A percentile compares a stretch with the other conserved stretches of the same genome.
Conservation (phyloP, 2,888 invertebrate genomes). For the Troides helena region DNA sequence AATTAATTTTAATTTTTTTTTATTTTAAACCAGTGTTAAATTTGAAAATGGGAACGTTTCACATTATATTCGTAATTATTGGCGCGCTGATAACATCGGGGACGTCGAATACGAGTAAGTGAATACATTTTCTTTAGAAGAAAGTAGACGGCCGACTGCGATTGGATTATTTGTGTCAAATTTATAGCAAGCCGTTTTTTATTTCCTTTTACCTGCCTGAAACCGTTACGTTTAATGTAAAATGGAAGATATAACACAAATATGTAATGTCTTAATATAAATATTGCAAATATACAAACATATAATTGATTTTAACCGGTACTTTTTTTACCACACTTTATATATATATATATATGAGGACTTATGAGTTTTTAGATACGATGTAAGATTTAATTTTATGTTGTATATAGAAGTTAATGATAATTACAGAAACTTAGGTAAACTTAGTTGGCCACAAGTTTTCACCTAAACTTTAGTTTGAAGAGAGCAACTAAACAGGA, state of each 20-base stretch:
- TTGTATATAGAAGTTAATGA: too few relatives aligned
- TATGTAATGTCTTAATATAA: neutral
- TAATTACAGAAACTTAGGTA: too few relatives aligned
- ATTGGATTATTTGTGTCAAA: conserved; percentile 36
- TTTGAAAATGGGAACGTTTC: conserved; percentile 55
- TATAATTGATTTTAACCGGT: too few relatives aligned
- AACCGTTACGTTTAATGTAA: conserved; percentile 22
- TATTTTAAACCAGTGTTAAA: conserved; percentile 27
- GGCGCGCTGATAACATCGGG: conserved; percentile 55
- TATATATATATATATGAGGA: too few relatives aligned
- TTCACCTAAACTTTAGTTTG: too few relatives aligned
- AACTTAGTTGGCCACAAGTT: too few relatives aligned
- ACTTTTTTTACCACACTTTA: too few relatives aligned
- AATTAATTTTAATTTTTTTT: conserved; percentile 14
- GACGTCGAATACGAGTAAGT: conserved; percentile 70
- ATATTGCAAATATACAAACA: too few relatives aligned
- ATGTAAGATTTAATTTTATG: too few relatives aligned
- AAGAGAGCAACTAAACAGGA: too few relatives aligned
- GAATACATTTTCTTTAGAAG: conserved; percentile 44
- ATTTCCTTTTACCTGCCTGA: conserved; percentile 13
- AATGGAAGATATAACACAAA: neutral
- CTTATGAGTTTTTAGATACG: too few relatives aligned
- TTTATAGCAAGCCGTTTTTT: conserved; percentile 15
- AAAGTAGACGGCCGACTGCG: conserved; percentile 60
- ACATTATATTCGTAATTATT: conserved; percentile 57